These are phyloP conservation scores for Leptatherina wallacei DNA, from an alignment of 2,797 vertebrate genomes.

Conservation along the genomic window DNA sequence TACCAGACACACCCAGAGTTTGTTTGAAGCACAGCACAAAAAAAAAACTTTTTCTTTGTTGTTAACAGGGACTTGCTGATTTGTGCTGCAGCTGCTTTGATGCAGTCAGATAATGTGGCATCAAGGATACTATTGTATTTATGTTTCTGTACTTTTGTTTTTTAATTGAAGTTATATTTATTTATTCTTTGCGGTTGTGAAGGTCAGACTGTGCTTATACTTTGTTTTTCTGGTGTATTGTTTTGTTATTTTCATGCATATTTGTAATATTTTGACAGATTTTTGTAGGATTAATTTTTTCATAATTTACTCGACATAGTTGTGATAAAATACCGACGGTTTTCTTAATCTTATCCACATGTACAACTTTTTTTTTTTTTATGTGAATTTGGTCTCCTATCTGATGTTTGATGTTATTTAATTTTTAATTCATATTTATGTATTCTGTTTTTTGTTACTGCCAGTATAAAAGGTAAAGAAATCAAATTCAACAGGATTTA, in stretches of 20 bases:
- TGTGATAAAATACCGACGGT: constrained; percentile 5
- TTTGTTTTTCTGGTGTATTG: constrained; percentile 13
- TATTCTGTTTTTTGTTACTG: constrained; percentile 5
- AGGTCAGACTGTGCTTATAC: constrained; percentile 13
- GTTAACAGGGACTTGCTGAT: not conserved
- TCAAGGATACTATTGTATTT: constrained; percentile 4
- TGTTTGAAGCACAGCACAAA: not conserved
- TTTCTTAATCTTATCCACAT: not conserved
- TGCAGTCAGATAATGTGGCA: constrained; percentile 1
- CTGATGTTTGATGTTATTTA: constrained; percentile 10
- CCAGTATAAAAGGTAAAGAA: not conserved
- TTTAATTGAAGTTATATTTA: constrained; percentile 16
- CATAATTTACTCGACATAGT: not conserved
- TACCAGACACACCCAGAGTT: not conserved
- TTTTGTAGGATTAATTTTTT: constrained; percentile 23
- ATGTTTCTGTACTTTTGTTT: constrained; percentile 7
- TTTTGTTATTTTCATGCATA: constrained; percentile 41
- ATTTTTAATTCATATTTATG: constrained; percentile 3
- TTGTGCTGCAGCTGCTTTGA: constrained; percentile 12
- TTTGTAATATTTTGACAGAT: constrained; percentile 34
- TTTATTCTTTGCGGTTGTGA: constrained; percentile 34
- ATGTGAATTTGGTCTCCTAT: constrained; percentile 30
- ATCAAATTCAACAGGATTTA: constrained; percentile 18
- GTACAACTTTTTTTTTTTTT: constrained; percentile 1
- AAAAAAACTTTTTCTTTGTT: not conserved